phyloP scores from a whole-genome alignment of 2,797 vertebrate genomes.

The Aulostomus chinensis region DNA sequence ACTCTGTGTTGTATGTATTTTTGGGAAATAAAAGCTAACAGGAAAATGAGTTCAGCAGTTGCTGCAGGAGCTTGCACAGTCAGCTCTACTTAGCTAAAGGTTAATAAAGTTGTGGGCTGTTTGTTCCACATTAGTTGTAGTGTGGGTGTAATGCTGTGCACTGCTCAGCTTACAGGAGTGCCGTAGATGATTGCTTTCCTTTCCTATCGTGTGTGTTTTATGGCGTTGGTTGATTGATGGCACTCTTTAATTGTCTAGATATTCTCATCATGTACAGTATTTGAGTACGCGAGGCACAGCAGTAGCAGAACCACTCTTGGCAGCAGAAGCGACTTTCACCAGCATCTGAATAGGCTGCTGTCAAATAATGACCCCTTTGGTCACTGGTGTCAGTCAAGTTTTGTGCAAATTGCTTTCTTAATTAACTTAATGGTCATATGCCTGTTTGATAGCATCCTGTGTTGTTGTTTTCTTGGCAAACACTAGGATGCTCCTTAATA shows the following conservation, averaged over 20 bases:
- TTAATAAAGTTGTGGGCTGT: conserved; percentile 3
- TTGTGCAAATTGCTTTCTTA: no score
- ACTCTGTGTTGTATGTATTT: no score
- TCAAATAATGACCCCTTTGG: no score
- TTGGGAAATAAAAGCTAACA: not conserved
- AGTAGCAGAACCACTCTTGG: not conserved
- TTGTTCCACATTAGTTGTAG: conserved; percentile 2
- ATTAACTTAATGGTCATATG: no score
- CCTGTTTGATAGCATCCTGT: no score
- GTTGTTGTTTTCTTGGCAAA: no score
- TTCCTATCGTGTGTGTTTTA: conserved; percentile 5
- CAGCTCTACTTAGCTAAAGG: conserved; percentile 2
- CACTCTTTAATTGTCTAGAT: not conserved
- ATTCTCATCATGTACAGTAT: conserved; percentile 1
- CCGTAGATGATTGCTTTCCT: conserved; percentile 11
- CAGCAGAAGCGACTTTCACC: no score
- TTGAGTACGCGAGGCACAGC: not conserved
- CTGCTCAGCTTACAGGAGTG: conserved; percentile 5
- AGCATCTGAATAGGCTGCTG: no score
- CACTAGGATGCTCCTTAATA: no score
- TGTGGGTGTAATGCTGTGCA: conserved; percentile 2
- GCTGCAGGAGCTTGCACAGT: not conserved
- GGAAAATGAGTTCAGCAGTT: conserved; percentile 9
- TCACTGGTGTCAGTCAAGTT: no score
- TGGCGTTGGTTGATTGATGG: conserved; percentile 20